Evolutionary conservation across 1,140 invertebrate genomes (phyloP).

Genomic region (Eurosta solidaginis): DNA sequence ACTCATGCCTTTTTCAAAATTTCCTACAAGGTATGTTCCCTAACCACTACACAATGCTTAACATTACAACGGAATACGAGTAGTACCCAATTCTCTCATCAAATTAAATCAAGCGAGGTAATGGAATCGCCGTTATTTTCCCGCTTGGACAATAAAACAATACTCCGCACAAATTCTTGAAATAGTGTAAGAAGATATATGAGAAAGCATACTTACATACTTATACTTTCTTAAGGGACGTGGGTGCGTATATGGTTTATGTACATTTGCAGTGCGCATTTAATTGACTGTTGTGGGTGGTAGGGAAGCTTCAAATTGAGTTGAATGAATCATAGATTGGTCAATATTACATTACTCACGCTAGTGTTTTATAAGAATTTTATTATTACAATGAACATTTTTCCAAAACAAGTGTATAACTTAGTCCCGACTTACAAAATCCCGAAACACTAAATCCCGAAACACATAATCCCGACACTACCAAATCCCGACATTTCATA

Average conservation of each 20-base stretch:
- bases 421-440: too few relatives aligned
- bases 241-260: not conserved
- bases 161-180: not conserved
- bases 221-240: not conserved
- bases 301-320: not conserved
- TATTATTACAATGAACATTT: too few relatives aligned
- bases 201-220: not conserved
- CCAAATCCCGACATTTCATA: too few relatives aligned
- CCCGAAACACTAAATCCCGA: too few relatives aligned
- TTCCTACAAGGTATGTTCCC: not conserved
- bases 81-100: constrained; percentile 28
- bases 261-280: not conserved
- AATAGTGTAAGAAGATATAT: not conserved
- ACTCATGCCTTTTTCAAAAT: not conserved
- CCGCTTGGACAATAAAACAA: constrained; percentile 23
- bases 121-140: constrained; percentile 15
- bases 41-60: not conserved
- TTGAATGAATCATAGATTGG: not conserved
- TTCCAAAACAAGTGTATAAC: too few relatives aligned
- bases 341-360: too few relatives aligned
- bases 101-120: constrained; percentile 24
- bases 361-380: too few relatives aligned
- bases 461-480: too few relatives aligned
- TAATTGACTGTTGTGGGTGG: not conserved
- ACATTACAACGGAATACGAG: not conserved